Base-by-base conservation (phyloP, 2,888 invertebrate species). In the Busseola fusca region DNA sequence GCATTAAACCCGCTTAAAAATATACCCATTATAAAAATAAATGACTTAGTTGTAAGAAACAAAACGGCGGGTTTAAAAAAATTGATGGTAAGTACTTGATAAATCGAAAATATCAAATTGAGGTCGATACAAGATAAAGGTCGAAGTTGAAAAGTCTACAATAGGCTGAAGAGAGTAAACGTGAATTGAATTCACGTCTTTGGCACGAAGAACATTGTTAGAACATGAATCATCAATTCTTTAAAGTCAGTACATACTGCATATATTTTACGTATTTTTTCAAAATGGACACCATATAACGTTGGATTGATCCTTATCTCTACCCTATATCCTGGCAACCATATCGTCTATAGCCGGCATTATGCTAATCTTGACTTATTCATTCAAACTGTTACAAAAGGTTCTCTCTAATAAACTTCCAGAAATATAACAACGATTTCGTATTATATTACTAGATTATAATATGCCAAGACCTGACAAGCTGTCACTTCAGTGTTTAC, bases 401-500 rank as follows among this genome's bases (percentile, higher is more conserved):
- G 2, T 57, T 12, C 5, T 14, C 16, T 18, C 12, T 18, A 34
- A 25, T 9, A n/a, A 40, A 25, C 50, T 18, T 50, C 16, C n/a
- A 69, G 27, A 58, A n/a, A 37, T n/a, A 21, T 40, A 37, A 60
- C 40, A 40, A 40, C 21, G 68, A 62, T 21, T 34, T 18, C 54
- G 37, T 45, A 42, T 60, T 18, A 45, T 14, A 30, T 70, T 42
- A 14, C 48, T 1, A 60, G 40, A 54, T 25, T 59, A 52, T 30
- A 16, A 16, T 12, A 50, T 7, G 30, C 54, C 12, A 65, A 34
- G 37, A 58, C 16, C 76, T 58, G 67, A 64, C 58, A 71, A 76
- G 45, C 67, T 50, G 76, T 76, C 76, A 76, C 60, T 75, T 67
- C 54, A 25, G 42, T 25, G 58, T 67, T 76, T 50, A 81, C 68